Base-by-base conservation (phyloP, 2,888 invertebrate genomes). In the Diachrysia chrysitis region DNA sequence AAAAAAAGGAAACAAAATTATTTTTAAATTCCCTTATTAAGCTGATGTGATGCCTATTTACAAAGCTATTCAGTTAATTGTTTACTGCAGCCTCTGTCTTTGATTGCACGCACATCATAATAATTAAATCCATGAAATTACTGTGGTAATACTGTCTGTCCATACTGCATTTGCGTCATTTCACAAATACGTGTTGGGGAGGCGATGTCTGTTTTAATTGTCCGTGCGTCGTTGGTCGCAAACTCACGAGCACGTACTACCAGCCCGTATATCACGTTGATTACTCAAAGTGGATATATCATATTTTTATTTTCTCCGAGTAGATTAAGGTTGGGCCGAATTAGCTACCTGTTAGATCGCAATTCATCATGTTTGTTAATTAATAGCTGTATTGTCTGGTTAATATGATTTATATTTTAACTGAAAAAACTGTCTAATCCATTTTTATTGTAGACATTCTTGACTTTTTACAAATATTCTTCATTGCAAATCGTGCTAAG, bases 241-340 rank as follows among this genome's bases (percentile, higher is more conserved):
- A 7, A 21, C 83, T 73, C 79, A 69, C 71, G 72, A 76, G 84
- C 90, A 88, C 88, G 89, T 88, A 85, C 87, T 70, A 77, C 78
- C 82, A 77, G 71, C 73, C 83, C 85, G 85, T 87, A 87, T 88
- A 88, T 88, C 89, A 88, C 85, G 85, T 90, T 90, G 89, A 89
- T 90, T 90, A 87, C 88, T 88, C 87, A 87, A 89, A 89, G 88
- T 87, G 83, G 85, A 87, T 74, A 76, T 89, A 85, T 86, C 87
- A 87, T 87, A 87, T 88, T 88, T 89, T 89, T 87, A 85, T 89
- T 85, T 83, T 71, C 72, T 69, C 78, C 66, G 63, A 70, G 72
- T 74, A 71, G 76, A 82, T 85, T 83, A 82, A 79, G 81, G 81
- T 73, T 73, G 74, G 73, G 70, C 63, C 61, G 69, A 76, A 82